phyloP scores from a whole-genome alignment of 2,113 vertebrate species.

The Sitta europaea region DNA sequence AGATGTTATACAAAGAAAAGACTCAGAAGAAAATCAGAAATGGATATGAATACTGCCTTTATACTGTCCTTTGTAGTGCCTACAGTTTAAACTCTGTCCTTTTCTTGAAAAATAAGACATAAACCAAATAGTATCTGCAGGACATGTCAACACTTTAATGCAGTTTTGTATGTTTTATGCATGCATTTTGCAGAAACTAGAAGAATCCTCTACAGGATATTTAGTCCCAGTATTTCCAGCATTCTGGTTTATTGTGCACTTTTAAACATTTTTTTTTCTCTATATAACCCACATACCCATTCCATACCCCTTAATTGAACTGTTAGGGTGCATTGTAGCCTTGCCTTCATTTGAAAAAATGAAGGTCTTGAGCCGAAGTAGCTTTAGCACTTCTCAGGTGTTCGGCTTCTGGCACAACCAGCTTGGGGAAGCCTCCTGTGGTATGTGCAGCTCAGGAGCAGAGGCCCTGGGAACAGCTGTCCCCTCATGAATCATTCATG shows the following conservation, averaged over 20 bases:
- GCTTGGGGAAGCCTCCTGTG: not conserved
- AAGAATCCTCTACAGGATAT: not conserved
- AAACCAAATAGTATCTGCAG: not conserved
- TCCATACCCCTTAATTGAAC: not conserved
- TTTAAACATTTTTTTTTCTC: not conserved
- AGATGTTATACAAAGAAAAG: not conserved
- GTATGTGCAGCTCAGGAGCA: not conserved
- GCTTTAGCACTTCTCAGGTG: not conserved
- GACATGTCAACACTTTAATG: not conserved
- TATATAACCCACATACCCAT: not conserved
- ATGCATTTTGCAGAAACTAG: not conserved
- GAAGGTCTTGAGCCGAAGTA: not conserved
- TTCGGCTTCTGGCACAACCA: not conserved
- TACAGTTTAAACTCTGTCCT: not conserved
- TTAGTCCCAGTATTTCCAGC: not conserved
- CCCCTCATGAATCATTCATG: slow-evolving; percentile 48
- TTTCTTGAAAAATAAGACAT: not conserved
- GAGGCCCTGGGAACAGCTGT: slow-evolving; percentile 18
- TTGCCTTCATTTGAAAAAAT: not conserved
- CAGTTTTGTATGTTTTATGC: not conserved
- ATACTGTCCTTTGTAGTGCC: not conserved
- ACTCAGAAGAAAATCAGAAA: not conserved
- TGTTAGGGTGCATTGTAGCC: not conserved
- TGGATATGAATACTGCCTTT: not conserved
- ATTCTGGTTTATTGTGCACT: not conserved